phyloP scores from a whole-genome alignment of 2,797 vertebrate genomes.

The Oreortyx pictus region DNA sequence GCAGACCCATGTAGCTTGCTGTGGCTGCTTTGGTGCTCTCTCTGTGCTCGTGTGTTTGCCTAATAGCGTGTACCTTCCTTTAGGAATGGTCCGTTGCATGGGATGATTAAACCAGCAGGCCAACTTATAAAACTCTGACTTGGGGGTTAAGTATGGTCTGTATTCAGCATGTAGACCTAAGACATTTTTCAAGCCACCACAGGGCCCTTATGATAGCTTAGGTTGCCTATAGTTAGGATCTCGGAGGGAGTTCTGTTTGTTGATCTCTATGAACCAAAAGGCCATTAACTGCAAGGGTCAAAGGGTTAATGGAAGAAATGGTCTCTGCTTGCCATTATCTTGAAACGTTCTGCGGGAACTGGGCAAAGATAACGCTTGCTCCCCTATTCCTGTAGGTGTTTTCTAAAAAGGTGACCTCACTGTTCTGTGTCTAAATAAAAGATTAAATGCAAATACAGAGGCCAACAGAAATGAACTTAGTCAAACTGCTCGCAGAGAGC shows the following conservation, averaged over 20 bases:
- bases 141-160: background rate
- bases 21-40: background rate
- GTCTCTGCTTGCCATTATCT: slow-evolving; percentile 74
- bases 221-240: slow-evolving; percentile 50
- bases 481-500: slow-evolving; percentile 29
- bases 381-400: slow-evolving; percentile 51
- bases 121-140: background rate
- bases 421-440: slow-evolving; percentile 70
- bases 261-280: slow-evolving; percentile 84
- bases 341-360: slow-evolving; percentile 25
- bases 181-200: slow-evolving; percentile 24
- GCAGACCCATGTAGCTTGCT: background rate
- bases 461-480: slow-evolving; percentile 57
- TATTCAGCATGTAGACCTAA: background rate
- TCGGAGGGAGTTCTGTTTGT: slow-evolving; percentile 77
- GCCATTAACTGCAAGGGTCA: slow-evolving; percentile 89
- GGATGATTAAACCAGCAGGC: background rate
- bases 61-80: background rate
- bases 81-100: background rate
- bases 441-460: slow-evolving; percentile 73
- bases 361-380: slow-evolving; percentile 64
- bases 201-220: slow-evolving; percentile 33
- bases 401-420: slow-evolving; percentile 75
- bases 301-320: slow-evolving; percentile 84
- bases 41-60: background rate